Evolutionary conservation across 2,888 invertebrate genomes (phyloP).

Genomic region (Acronicta psi): DNA sequence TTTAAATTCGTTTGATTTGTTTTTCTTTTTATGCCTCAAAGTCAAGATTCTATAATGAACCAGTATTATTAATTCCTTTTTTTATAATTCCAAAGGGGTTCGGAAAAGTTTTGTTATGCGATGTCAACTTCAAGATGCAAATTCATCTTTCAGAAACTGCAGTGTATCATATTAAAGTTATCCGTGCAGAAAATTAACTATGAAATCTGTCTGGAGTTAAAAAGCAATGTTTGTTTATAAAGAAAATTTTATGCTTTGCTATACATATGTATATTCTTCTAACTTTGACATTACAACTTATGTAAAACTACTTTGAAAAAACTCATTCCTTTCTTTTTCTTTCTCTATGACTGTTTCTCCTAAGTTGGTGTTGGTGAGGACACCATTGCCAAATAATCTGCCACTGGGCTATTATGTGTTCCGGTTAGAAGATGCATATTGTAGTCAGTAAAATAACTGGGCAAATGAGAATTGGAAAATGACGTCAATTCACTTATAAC

Average conservation of each 20-base stretch:
- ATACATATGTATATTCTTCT: background rate
- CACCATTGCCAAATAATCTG: too few species aligned
- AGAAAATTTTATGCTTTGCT: constrained; percentile 22
- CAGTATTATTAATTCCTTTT: background rate
- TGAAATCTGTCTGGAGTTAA: constrained; percentile 17
- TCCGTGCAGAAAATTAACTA: constrained; percentile 34
- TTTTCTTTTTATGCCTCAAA: background rate
- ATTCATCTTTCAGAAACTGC: constrained; percentile 25
- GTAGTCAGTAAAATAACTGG: too few species aligned
- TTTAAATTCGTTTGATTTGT: background rate
- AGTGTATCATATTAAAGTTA: constrained; percentile 18
- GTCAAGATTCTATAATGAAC: too few species aligned
- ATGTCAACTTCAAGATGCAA: constrained; percentile 22
- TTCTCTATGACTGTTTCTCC: constrained; percentile 1
- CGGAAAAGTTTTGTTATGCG: constrained; percentile 2
- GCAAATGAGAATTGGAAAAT: too few species aligned
- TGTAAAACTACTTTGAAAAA: too few species aligned
- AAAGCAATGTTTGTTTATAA: constrained; percentile 14
- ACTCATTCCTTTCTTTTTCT: background rate
- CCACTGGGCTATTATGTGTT: too few species aligned
- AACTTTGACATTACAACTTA: too few species aligned
- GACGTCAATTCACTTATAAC: too few species aligned
- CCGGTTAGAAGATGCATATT: too few species aligned
- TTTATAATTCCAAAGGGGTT: background rate
- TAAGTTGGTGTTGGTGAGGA: too few species aligned